Base-by-base conservation (phyloP, 2,797 vertebrate species). In the Acipenser transmontanus region DNA sequence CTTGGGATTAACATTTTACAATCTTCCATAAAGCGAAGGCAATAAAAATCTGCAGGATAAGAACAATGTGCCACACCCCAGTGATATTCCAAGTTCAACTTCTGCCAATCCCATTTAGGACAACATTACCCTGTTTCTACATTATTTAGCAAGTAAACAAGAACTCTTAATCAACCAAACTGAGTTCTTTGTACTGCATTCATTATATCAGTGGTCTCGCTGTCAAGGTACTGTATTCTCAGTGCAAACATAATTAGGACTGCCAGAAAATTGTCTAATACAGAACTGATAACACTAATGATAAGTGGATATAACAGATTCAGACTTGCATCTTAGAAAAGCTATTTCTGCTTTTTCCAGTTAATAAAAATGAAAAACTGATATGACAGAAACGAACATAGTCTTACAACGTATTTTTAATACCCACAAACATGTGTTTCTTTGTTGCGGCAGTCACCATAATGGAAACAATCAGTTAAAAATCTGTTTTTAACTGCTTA, bases 341-440 rank as follows among this genome's bases (percentile, higher is more conserved):
- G 11, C 59, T 48, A 56, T 8, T 59, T 63, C 51, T 59, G 62
- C 69, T 49, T 65, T 59, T 52, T 73, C 66, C 66, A 61, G 64
- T 69, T 78, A n/a, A 69, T 69, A 81, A 77, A 72, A 47, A 72
- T 59, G 68, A 34, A 34, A 34, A 34, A 34, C 34, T 1, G 64
- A 72, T 62, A 13, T 62, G 17, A 75, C 66, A 70, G 65, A 63
- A 49, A 77, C 73, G 13, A 71, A 69, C 74, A 71, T 74, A 63
- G 78, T 82, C 70, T 62, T 59, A 10, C 76, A 61, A 57, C 78
- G 77, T 77, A 73, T 47, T 78, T 64, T 74, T 67, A 70, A 80
- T 74, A 76, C 34, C 34, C 34, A 34, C 34, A 34, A 34, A 4
- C 34, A 34, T 34, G 34, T 34, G 2, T 34, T 34, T 34, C 54